Evolutionary conservation across 2,113 vertebrate genomes (phyloP).

Genomic region (Bubalus kerabau): DNA sequence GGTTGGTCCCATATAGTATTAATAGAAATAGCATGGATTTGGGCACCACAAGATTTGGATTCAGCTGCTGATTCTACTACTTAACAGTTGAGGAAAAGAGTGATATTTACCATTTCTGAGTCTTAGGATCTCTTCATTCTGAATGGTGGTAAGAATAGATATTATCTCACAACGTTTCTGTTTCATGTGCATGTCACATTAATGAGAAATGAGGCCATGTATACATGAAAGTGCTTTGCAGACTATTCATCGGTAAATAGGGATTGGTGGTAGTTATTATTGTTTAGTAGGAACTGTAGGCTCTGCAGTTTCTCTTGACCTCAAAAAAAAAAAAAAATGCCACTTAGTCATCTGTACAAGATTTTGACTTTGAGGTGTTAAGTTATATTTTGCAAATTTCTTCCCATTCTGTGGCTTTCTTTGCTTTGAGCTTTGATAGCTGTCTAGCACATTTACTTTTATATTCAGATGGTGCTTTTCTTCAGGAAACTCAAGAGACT

Average conservation of each 20-base stretch:
- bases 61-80: not conserved
- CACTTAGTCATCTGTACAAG: not conserved
- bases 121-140: not conserved
- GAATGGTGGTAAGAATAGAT: not conserved
- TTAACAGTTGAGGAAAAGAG: not conserved
- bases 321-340: not conserved
- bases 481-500: not conserved
- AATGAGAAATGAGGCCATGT: not conserved
- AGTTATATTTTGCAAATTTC: not conserved
- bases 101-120: not conserved
- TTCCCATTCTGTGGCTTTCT: not conserved
- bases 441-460: not conserved
- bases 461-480: not conserved
- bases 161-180: not conserved
- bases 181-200: not conserved
- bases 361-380: not conserved
- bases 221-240: not conserved
- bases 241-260: not conserved
- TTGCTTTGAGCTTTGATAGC: not conserved
- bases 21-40: not conserved
- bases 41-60: not conserved
- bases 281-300: not conserved
- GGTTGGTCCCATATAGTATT: fast-evolving
- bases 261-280: not conserved
- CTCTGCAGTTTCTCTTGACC: not conserved